Percentiles rank a stretch among this genome's conserved stretches.
Conservation (phyloP, 2,888 invertebrate species). For the Rhagium mordax region DNA sequence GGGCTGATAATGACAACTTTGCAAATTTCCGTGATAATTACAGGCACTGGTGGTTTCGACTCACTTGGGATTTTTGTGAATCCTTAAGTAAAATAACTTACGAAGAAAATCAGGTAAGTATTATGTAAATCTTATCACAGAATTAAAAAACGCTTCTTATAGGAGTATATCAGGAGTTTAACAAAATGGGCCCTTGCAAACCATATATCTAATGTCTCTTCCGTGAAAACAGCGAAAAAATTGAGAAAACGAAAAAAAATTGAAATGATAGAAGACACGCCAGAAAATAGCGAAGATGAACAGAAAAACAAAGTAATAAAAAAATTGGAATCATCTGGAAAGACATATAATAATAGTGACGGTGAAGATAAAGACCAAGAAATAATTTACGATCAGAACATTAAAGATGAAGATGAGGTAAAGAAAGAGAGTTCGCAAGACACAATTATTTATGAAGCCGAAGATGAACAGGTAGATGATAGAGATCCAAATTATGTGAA, state of each 20-base stretch:
- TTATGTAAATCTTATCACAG: background rate
- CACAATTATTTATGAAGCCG: constrained; percentile 23
- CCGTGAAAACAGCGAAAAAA: background rate
- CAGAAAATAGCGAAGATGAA: background rate
- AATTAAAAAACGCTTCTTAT: too few species aligned
- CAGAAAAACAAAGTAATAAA: constrained; percentile 21
- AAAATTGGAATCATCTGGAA: constrained; percentile 1
- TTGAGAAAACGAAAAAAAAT: constrained; percentile 21
- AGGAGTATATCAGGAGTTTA: constrained; percentile 24
- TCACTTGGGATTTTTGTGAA: constrained; percentile 65
- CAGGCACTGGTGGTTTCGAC: constrained; percentile 61
- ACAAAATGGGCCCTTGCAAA: constrained; percentile 30
- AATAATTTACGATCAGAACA: background rate
- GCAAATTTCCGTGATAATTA: constrained; percentile 60
- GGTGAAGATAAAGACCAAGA: constrained; percentile 29
- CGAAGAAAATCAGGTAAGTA: constrained; percentile 49
- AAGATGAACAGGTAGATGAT: background rate
- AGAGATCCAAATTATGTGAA: constrained; percentile 31
- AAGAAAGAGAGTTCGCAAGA: constrained; percentile 18
- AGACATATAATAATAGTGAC: background rate
- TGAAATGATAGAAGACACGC: constrained; percentile 36
- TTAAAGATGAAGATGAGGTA: background rate
- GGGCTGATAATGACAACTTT: constrained; percentile 60
- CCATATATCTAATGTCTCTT: background rate
- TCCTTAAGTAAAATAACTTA: constrained; percentile 54